Evolutionary conservation across 2,113 vertebrate species (phyloP).

Genomic region (Gambusia holbrooki): DNA sequence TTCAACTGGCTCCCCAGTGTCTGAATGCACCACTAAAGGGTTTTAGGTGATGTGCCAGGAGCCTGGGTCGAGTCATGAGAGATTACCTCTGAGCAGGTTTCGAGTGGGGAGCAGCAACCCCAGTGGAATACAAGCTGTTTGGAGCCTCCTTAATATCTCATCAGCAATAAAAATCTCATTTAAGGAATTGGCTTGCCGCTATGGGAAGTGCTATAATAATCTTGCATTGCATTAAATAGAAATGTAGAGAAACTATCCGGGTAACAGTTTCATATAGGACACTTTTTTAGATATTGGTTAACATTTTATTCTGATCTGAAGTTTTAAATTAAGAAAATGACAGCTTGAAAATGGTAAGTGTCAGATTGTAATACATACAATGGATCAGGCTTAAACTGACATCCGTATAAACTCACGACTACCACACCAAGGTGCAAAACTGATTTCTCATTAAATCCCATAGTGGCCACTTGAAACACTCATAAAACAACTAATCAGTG

Average conservation of each 20-base stretch:
- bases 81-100: conserved; percentile 62
- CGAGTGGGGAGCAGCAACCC: conserved; percentile 19
- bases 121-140: conserved; percentile 35
- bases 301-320: neutral
- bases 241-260: conserved; percentile 7
- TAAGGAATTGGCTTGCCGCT: conserved; percentile 17
- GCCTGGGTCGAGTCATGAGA: conserved; percentile 44
- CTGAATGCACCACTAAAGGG: conserved; percentile 26
- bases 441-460: neutral
- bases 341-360: neutral
- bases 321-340: neutral
- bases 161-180: conserved; percentile 56
- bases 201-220: conserved; percentile 35
- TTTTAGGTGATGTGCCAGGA: conserved; percentile 24
- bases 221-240: conserved; percentile 20
- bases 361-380: conserved; percentile 1
- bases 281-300: neutral
- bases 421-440: neutral
- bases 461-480: conserved; percentile 30
- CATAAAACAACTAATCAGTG: conserved; percentile 22
- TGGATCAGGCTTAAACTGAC: conserved; percentile 8
- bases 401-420: neutral
- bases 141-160: conserved; percentile 60
- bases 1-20: conserved; percentile 29
- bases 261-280: neutral